These are phyloP conservation scores for Cryptocephalus primarius DNA, from an alignment of 2,888 invertebrate genomes.

Conservation along the genomic window DNA sequence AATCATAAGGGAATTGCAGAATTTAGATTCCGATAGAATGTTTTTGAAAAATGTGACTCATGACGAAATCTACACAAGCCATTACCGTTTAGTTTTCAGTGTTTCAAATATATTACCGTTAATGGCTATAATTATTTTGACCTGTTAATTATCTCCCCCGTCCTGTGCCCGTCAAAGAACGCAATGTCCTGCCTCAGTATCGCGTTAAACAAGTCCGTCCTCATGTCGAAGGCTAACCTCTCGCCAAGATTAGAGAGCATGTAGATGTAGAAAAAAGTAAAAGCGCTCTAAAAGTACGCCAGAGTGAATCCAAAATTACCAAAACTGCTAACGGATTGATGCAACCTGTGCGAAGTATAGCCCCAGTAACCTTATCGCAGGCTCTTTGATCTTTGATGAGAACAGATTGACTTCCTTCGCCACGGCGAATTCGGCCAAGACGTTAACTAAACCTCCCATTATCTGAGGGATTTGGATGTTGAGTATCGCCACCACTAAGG, in stretches of 20 bases:
- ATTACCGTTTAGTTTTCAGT: no score
- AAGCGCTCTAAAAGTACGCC: constrained; percentile 44
- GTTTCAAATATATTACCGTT: no score
- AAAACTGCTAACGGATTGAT: not conserved
- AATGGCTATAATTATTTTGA: no score
- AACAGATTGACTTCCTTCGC: constrained; percentile 42
- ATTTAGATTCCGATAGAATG: not conserved
- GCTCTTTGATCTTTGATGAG: constrained; percentile 50
- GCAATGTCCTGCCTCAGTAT: constrained; percentile 78
- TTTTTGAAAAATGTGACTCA: no score
- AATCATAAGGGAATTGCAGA: not conserved
- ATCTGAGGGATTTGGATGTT: constrained; percentile 84
- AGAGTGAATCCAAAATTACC: constrained; percentile 4
- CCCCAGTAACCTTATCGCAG: constrained; percentile 54
- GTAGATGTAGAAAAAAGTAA: constrained; percentile 85
- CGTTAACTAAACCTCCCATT: constrained; percentile 75
- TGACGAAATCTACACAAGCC: no score
- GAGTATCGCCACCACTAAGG: constrained; percentile 73
- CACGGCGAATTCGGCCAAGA: constrained; percentile 49
- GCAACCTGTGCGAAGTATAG: constrained; percentile 65
- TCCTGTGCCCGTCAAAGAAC: constrained; percentile 84
- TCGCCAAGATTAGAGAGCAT: constrained; percentile 82
- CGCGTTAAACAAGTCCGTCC: constrained; percentile 70
- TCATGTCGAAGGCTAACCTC: constrained; percentile 69
- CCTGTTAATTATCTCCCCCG: constrained; percentile 87